Conservation (phyloP, 2,888 invertebrate genomes). For the Epirrhoe alternata region DNA sequence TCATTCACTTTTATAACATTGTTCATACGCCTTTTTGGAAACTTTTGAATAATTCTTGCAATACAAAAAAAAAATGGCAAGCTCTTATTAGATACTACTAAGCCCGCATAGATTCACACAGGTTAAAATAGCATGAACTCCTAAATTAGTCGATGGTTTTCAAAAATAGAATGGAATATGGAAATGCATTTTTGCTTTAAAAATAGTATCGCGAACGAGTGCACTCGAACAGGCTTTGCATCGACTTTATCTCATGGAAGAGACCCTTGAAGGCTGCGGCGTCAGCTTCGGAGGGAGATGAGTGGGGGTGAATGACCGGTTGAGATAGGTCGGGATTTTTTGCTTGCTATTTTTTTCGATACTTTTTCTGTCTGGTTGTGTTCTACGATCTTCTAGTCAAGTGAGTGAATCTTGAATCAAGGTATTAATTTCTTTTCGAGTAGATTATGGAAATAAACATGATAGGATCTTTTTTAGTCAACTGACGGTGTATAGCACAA, state of each 20-base stretch:
- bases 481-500: neutral
- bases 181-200: constrained; percentile 62
- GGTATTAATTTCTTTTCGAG: no score
- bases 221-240: constrained; percentile 66
- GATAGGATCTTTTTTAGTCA: no score
- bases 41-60: no score
- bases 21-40: no score
- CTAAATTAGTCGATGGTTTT: constrained; percentile 1
- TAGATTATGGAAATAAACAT: no score
- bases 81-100: no score
- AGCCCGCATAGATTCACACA: neutral
- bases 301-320: constrained; percentile 49
- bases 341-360: constrained; percentile 13
- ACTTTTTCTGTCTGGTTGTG: constrained; percentile 1
- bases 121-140: constrained; percentile 4
- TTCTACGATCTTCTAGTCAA: no score
- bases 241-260: constrained; percentile 61
- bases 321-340: constrained; percentile 51
- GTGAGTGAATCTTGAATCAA: no score
- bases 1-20: no score
- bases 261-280: constrained; percentile 60
- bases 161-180: constrained; percentile 60
- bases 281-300: constrained; percentile 53
- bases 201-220: constrained; percentile 67
- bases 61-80: no score